Conservation (phyloP, 92 coral and sea anemone genomes). For the Anthopleura xanthogrammica region DNA sequence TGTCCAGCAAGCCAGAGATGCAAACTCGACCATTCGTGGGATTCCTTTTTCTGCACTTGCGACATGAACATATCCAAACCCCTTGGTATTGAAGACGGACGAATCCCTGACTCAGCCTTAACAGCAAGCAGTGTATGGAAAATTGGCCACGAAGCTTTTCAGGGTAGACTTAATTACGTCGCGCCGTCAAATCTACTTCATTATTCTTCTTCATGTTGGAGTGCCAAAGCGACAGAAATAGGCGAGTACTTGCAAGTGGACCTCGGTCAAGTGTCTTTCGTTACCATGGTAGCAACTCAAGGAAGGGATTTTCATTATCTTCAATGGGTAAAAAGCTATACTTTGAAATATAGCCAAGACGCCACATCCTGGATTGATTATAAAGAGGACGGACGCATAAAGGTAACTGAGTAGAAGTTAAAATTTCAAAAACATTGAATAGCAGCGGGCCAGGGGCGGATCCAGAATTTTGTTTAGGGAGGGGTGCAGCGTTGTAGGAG, state of each 20-base stretch:
- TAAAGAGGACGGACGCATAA: neutral
- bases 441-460: no score
- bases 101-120: neutral
- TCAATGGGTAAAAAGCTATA: neutral
- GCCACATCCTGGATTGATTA: neutral
- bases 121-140: neutral
- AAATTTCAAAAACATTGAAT: no score
- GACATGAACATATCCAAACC: neutral
- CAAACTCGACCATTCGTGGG: constrained; percentile 1
- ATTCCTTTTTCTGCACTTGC: neutral
- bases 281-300: neutral
- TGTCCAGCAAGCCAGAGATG: neutral
- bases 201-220: neutral
- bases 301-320: neutral
- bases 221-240: neutral
- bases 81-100: constrained; percentile 23
- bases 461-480: no score
- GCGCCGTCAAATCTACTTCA: no score
- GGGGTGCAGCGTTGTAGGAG: no score
- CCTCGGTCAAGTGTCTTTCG: neutral
- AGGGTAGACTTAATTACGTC: no score
- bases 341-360: neutral
- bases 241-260: neutral
- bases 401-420: no score
- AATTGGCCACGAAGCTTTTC: no score